These are phyloP conservation scores for Furcula furcula DNA, from an alignment of 2,888 invertebrate genomes.

Conservation along the genomic window DNA sequence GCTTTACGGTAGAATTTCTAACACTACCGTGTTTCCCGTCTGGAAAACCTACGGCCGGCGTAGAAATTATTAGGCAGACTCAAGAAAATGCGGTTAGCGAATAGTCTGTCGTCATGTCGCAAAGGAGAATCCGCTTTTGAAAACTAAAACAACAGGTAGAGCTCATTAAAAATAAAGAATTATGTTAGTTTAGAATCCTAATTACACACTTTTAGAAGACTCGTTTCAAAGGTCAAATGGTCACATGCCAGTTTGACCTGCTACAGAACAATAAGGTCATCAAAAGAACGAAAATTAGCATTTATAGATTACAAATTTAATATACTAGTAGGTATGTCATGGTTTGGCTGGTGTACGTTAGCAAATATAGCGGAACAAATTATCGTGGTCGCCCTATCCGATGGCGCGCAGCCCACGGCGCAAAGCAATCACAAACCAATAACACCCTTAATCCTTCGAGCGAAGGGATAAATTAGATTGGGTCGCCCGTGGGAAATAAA, in stretches of 20 bases:
- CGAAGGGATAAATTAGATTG: constrained; percentile 31
- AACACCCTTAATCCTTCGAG: constrained; percentile 28
- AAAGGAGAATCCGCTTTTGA: no score
- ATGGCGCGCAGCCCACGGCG: constrained; percentile 26
- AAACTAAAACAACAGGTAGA: no score
- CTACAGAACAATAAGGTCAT: background rate
- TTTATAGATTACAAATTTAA: constrained; percentile 25
- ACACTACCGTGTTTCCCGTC: no score
- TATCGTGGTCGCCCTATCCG: constrained; percentile 38
- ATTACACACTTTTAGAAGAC: no score
- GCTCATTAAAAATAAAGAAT: no score
- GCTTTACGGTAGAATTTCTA: no score
- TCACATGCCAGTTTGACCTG: background rate
- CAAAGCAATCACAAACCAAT: constrained; percentile 40
- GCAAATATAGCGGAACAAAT: constrained; percentile 60
- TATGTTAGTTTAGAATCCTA: no score
- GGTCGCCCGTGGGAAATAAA: constrained; percentile 45
- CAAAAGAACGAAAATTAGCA: background rate
- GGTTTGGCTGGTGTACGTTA: constrained; percentile 38
- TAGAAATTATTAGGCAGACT: no score
- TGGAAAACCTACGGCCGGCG: no score
- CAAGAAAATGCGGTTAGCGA: no score
- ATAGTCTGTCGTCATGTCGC: no score
- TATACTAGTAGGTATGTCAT: constrained; percentile 10
- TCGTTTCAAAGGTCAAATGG: background rate